A percentile compares a stretch with the other conserved stretches of the same genome.
These are phyloP conservation scores for Phaethon lepturus DNA, from an alignment of 2,113 vertebrate species.

Conservation along the genomic window DNA sequence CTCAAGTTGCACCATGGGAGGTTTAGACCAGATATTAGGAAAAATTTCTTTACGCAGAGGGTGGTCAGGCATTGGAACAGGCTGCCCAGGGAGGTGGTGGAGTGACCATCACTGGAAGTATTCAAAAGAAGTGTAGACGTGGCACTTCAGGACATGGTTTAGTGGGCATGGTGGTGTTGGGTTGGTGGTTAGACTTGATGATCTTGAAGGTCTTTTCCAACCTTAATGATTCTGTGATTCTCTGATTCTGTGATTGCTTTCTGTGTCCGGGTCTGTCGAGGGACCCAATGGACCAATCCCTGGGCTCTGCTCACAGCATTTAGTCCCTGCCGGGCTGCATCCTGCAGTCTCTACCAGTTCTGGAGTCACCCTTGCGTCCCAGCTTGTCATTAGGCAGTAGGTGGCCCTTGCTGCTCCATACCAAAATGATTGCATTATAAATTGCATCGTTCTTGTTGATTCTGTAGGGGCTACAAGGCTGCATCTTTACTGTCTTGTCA, in stretches of 20 bases:
- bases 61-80: too few relatives aligned
- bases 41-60: too few relatives aligned
- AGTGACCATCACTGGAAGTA: too few relatives aligned
- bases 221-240: too few relatives aligned
- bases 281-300: neutral
- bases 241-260: neutral
- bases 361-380: neutral
- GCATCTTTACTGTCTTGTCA: neutral
- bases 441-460: neutral
- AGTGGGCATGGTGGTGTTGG: too few relatives aligned
- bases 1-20: too few relatives aligned
- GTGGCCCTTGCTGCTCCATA: neutral
- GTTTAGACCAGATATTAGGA: too few relatives aligned
- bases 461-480: neutral
- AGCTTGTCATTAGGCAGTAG: neutral
- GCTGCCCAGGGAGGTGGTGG: too few relatives aligned
- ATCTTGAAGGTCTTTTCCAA: too few relatives aligned
- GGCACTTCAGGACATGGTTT: too few relatives aligned
- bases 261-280: accelerated
- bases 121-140: too few relatives aligned
- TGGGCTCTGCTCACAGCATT: accelerated
- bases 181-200: too few relatives aligned
- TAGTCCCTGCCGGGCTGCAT: neutral
- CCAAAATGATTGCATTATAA: neutral
- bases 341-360: accelerated